phyloP scores from a whole-genome alignment of 1,140 invertebrate genomes.

The Caerostris extrusa region DNA sequence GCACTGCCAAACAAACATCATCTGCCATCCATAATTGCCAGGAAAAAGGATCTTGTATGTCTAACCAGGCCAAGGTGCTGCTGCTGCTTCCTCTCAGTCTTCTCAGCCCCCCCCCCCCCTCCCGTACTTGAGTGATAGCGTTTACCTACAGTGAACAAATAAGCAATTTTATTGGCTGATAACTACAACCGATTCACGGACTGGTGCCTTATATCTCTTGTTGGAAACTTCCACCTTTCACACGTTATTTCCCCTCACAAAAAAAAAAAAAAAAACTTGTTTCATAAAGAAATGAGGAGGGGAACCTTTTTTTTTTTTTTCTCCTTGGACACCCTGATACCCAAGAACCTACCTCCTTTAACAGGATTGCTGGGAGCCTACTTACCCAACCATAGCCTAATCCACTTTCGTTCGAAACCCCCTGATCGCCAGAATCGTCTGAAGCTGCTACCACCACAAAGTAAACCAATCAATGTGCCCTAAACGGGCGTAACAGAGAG shows the following conservation, averaged over 20 bases:
- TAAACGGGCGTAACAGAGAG: slow-evolving; percentile 60
- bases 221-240: not conserved
- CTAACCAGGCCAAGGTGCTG: not conserved
- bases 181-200: slow-evolving; percentile 12
- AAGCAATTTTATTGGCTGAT: slow-evolving; percentile 60
- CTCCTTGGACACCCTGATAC: slow-evolving; percentile 20
- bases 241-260: not conserved
- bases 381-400: slow-evolving; percentile 61
- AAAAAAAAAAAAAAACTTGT: not conserved
- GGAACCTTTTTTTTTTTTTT: not conserved
- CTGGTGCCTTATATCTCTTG: slow-evolving; percentile 28
- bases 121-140: slow-evolving; percentile 31
- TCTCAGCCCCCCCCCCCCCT: not conserved
- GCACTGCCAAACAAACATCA: slow-evolving; percentile 9
- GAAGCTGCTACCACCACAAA: slow-evolving; percentile 39
- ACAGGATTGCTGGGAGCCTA: slow-evolving; percentile 55
- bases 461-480: slow-evolving; percentile 67
- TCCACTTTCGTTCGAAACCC: slow-evolving; percentile 19
- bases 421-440: not conserved
- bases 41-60: not conserved
- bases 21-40: not conserved
- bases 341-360: slow-evolving; percentile 32
- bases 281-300: not conserved
- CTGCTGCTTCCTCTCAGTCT: not conserved
- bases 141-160: slow-evolving; percentile 50